A percentile compares a stretch with the other conserved stretches of the same genome.
These are phyloP conservation scores for Taurulus bubalis DNA, from an alignment of 2,113 vertebrate genomes.

Conservation along the genomic window DNA sequence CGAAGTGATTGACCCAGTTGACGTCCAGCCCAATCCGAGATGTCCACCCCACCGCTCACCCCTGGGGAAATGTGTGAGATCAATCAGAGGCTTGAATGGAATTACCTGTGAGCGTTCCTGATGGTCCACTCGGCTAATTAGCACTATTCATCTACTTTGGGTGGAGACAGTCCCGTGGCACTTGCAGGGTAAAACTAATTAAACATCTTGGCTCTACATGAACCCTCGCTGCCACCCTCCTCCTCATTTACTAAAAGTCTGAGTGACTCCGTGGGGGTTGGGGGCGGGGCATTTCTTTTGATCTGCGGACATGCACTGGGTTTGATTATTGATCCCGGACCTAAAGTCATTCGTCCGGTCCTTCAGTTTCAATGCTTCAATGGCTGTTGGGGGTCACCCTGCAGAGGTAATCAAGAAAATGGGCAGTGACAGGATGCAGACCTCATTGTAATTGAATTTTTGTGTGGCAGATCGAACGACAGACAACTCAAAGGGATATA, in stretches of 20 bases:
- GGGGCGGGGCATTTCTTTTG: slow-evolving; percentile 7
- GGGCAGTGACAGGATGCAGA: slow-evolving; percentile 45
- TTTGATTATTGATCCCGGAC: slow-evolving; percentile 69
- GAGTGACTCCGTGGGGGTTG: neutral
- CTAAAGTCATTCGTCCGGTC: no score
- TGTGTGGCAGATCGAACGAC: neutral
- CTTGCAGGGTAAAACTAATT: slow-evolving; percentile 65
- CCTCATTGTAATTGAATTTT: slow-evolving; percentile 58
- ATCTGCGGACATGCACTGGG: neutral
- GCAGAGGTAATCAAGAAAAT: slow-evolving; percentile 62
- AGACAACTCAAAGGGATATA: slow-evolving; percentile 23
- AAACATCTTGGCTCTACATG: slow-evolving; percentile 44
- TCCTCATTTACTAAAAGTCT: slow-evolving; percentile 47
- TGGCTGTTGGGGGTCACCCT: slow-evolving; percentile 45
- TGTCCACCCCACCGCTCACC: slow-evolving; percentile 18
- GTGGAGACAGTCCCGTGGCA: slow-evolving; percentile 39
- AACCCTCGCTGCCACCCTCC: slow-evolving; percentile 18
- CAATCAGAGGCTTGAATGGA: slow-evolving; percentile 53
- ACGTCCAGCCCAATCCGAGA: slow-evolving; percentile 47
- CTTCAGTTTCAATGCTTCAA: slow-evolving; percentile 40
- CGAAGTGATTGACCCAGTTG: slow-evolving; percentile 19
- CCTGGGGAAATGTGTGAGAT: slow-evolving; percentile 53
- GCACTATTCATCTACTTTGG: slow-evolving; percentile 52
- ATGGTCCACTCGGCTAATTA: slow-evolving; percentile 76
- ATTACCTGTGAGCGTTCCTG: slow-evolving; percentile 64